A percentile compares a stretch with the other conserved stretches of the same genome.
phyloP scores from a whole-genome alignment of 2,113 vertebrate genomes.

The Thamnophis sirtalis region DNA sequence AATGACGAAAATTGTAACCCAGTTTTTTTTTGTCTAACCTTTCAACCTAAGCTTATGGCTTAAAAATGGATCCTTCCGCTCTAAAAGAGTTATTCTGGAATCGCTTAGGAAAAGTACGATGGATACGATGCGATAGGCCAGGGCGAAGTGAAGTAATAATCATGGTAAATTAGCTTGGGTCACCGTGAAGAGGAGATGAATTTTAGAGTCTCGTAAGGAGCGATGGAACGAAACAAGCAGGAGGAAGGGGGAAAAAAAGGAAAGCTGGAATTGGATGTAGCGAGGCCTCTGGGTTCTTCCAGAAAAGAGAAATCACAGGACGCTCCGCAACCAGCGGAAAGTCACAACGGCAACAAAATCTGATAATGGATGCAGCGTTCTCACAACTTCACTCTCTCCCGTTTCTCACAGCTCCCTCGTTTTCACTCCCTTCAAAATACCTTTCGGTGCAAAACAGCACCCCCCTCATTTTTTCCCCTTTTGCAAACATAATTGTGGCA shows the following conservation, averaged over 20 bases:
- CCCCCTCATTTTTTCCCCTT: no score
- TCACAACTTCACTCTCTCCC: background rate
- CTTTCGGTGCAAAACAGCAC: background rate
- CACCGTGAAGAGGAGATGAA: background rate
- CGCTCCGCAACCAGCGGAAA: background rate
- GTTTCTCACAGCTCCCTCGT: background rate
- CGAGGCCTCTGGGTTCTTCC: background rate
- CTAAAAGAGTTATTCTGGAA: background rate
- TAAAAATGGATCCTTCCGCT: background rate
- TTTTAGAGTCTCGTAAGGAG: background rate
- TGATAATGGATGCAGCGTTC: background rate
- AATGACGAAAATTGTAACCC: background rate
- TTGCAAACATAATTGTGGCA: background rate
- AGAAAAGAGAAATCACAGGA: background rate
- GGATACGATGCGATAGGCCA: background rate
- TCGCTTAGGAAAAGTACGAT: background rate
- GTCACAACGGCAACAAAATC: background rate
- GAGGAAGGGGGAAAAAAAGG: no score
- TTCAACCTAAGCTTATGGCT: background rate
- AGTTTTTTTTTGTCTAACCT: no score
- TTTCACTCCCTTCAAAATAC: background rate
- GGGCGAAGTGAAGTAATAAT: no score
- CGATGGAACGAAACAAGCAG: background rate
- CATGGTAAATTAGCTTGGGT: background rate
- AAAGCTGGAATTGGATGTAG: no score